A percentile compares a stretch with the other conserved stretches of the same genome.
Conservation (phyloP, 2,113 vertebrate species). For the Himantopus leucocephalus region DNA sequence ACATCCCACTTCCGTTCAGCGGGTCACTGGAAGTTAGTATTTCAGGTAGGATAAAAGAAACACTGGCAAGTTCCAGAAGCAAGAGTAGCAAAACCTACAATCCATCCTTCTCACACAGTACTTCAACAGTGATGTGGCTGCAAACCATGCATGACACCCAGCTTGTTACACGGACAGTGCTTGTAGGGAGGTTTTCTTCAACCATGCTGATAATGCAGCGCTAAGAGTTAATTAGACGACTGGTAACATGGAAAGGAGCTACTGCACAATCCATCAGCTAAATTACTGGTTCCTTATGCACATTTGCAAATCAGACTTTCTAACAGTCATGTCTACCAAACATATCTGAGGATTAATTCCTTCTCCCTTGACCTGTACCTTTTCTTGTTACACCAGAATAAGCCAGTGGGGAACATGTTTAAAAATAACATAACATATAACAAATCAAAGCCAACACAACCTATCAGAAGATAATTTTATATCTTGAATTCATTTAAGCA, state of each 20-base stretch:
- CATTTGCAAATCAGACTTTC: background rate
- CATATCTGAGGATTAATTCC: background rate
- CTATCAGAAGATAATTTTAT: background rate
- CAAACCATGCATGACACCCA: background rate
- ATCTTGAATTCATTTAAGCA: background rate
- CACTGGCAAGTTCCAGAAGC: background rate
- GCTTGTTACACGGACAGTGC: background rate
- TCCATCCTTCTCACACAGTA: fast-evolving
- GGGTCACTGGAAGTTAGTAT: background rate
- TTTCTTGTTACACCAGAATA: background rate
- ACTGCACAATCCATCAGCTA: fast-evolving
- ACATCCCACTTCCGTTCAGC: background rate
- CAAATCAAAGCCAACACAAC: background rate
- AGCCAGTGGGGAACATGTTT: background rate
- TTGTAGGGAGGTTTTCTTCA: background rate
- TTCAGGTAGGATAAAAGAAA: background rate
- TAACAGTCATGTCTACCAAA: background rate
- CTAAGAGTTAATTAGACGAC: background rate
- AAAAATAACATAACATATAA: background rate
- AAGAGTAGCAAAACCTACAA: background rate
- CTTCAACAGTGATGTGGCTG: background rate
- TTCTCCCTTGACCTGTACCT: background rate
- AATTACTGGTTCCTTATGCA: background rate
- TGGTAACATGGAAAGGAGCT: background rate
- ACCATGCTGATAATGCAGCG: background rate